phyloP scores from a whole-genome alignment of 2,888 invertebrate species.

The Campoletis raptor region DNA sequence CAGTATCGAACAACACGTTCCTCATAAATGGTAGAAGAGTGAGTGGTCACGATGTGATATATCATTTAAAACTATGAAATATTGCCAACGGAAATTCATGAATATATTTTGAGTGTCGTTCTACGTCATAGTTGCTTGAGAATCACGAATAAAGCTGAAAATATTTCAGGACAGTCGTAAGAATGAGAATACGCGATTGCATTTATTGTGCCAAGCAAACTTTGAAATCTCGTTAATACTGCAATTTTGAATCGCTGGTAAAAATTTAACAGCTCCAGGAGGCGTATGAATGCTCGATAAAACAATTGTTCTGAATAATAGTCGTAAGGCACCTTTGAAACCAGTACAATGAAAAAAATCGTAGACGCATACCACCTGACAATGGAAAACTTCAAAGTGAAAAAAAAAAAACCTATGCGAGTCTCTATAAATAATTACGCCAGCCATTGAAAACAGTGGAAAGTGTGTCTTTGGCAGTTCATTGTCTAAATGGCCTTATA shows the following conservation, averaged over 20 bases:
- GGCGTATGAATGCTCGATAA: background rate
- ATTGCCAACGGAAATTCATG: background rate
- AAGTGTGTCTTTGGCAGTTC: background rate
- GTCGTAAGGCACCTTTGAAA: background rate
- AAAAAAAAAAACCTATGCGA: background rate
- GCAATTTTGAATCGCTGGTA: background rate
- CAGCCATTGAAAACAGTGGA: background rate
- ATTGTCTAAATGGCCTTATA: background rate
- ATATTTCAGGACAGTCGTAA: background rate
- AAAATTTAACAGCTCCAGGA: background rate
- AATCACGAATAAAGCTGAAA: background rate
- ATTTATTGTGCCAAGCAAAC: background rate
- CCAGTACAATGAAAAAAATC: background rate
- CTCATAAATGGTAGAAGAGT: background rate
- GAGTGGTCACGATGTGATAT: background rate
- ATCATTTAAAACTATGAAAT: constrained; percentile 17
- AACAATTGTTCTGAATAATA: background rate
- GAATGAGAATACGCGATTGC: background rate
- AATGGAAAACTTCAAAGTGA: constrained; percentile 1
- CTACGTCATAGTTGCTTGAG: background rate
- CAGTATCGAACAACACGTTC: background rate
- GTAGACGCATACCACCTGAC: background rate
- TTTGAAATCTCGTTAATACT: background rate
- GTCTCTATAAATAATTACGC: background rate
- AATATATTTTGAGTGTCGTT: constrained; percentile 2